Conservation (phyloP, 2,888 invertebrate genomes). For the Drosophila cognata region DNA sequence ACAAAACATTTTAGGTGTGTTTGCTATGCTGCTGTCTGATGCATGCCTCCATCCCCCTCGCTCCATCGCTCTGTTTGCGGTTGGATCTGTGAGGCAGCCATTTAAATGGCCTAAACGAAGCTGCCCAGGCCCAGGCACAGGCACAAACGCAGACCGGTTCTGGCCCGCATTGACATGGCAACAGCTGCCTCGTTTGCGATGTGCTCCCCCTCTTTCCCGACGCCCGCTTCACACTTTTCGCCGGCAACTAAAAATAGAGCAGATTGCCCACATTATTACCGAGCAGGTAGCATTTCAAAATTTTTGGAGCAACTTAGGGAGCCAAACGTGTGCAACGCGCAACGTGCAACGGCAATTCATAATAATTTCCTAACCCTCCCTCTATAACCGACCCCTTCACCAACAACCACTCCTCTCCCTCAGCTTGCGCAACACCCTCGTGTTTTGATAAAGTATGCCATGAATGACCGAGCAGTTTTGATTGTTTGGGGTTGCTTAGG, state of each 20-base stretch:
- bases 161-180: conserved; percentile 41
- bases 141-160: conserved; percentile 8
- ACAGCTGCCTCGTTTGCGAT: conserved; percentile 50
- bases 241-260: conserved; percentile 71
- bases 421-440: background rate
- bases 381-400: background rate
- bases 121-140: conserved; percentile 18
- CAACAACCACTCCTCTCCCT: background rate
- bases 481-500: conserved; percentile 2
- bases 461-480: conserved; percentile 77
- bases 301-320: conserved; percentile 41
- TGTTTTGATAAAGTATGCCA: conserved; percentile 75
- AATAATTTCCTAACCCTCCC: conserved; percentile 53
- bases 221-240: background rate
- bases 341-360: conserved; percentile 44
- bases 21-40: conserved; percentile 9
- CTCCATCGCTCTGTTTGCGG: conserved; percentile 31
- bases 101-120: conserved; percentile 50
- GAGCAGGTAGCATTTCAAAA: conserved; percentile 22
- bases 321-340: conserved; percentile 22
- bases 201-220: background rate
- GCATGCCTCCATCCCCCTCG: background rate
- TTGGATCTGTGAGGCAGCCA: conserved; percentile 28
- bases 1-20: conserved; percentile 50
- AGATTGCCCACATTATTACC: conserved; percentile 77